A percentile compares a stretch with the other conserved stretches of the same genome.
These are phyloP conservation scores for Sebastiscus tertius DNA, from an alignment of 2,797 vertebrate genomes.

Conservation along the genomic window DNA sequence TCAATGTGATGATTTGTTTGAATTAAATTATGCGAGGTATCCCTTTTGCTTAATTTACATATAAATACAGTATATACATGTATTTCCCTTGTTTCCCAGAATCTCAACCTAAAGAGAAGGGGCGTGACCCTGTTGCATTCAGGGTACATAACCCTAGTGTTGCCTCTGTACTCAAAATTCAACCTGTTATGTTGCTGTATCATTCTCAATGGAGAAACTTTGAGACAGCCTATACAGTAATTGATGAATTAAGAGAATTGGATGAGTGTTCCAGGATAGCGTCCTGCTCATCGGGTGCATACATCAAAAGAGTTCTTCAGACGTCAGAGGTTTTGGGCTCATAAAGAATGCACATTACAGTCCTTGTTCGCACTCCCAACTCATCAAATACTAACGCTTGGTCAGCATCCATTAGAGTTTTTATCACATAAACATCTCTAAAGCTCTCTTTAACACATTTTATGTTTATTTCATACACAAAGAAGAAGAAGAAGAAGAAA, in stretches of 20 bases:
- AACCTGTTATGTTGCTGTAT: not conserved
- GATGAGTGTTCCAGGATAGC: no score
- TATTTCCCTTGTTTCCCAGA: not conserved
- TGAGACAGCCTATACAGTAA: no score
- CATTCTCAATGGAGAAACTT: no score
- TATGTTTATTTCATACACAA: not conserved
- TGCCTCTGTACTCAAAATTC: not conserved
- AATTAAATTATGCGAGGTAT: not conserved
- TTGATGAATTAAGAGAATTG: rapidly evolving
- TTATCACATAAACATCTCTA: not conserved
- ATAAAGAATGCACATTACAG: not conserved
- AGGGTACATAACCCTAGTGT: not conserved
- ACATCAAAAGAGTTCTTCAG: rapidly evolving
- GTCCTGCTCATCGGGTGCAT: no score
- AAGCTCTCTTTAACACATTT: not conserved
- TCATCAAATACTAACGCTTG: rapidly evolving
- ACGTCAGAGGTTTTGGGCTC: not conserved
- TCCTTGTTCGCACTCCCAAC: no score
- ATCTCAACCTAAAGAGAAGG: not conserved
- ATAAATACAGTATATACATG: not conserved
- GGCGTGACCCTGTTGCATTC: not conserved
- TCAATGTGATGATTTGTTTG: not conserved
- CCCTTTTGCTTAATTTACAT: not conserved
- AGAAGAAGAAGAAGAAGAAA: not conserved
- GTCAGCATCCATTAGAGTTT: rapidly evolving